Base-by-base conservation (phyloP, 23 tunicate species). In the Trididemnum nubilum region DNA sequence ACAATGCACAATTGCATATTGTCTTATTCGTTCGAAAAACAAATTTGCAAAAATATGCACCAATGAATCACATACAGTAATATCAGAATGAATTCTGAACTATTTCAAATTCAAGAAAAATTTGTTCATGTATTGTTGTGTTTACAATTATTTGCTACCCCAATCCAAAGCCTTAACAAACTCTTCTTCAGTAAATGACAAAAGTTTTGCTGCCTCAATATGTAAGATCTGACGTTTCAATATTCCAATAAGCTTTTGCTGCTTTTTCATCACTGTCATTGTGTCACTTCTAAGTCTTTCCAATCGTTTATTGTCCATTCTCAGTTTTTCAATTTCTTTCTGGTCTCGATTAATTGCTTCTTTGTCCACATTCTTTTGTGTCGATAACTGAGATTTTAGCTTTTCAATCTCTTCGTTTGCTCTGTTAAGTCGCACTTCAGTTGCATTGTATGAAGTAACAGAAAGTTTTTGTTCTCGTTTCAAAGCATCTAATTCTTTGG, bases 161-260 rank as follows among this genome's bases (percentile, higher is more conserved):
- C 97, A 92, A 63, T 92, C 97, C 18, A 92, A 52, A 0, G 97
- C 92, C 37, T 87, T 87, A 25, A 92, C 86, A 83, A 92, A 92
- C 35, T 92, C 97, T 2, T 87, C 97, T 67, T 92, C 97, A 28
- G 97, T 87, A 83, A 92, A 92, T 31, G 88, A 82, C 49, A 92
- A 57, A 35, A 92, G 76, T 51, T 92, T 92, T 58, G 97, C 92
- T 51, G 97, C 92, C 72, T 92, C 97, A 44, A 92, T 81, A 51
- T 92, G 97, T 34, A 92, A 39, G 0, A 92, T 83, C 64, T 92
- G 97, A 33, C 83, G 65, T 77, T 92, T 92, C 52, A 92, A 63
- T 60, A 92, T 85, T 2, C 92, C 82, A 28, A 92, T 92, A 72
- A 92, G 54, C 34, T 83, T 87, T 57, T 87, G 97, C 61, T 92